These are phyloP conservation scores for Torymus auratus DNA, from an alignment of 2,888 invertebrate species.

Conservation along the genomic window DNA sequence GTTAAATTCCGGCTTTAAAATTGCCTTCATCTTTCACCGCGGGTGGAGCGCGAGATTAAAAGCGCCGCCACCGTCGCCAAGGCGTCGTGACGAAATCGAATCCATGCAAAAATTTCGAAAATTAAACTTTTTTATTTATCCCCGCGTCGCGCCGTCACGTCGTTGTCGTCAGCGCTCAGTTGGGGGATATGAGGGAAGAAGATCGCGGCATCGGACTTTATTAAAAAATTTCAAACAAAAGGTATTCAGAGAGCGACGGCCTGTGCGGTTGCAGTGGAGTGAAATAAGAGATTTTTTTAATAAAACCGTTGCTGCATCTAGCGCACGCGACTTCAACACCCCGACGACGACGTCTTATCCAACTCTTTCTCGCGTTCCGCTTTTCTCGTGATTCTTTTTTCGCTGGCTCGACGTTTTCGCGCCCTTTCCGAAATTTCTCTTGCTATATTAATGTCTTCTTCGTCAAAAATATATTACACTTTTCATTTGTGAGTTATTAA, in stretches of 20 bases:
- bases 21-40: no score
- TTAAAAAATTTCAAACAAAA: constrained; percentile 69
- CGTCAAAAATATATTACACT: no score
- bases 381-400: constrained; percentile 41
- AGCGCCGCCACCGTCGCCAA: no score
- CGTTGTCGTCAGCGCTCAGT: not conserved
- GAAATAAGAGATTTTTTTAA: constrained; percentile 62
- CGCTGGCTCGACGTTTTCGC: not conserved
- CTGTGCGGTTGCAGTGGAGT: constrained; percentile 50
- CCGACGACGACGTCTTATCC: constrained; percentile 15
- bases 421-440: no score
- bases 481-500: no score
- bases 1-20: no score
- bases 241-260: constrained; percentile 61
- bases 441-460: no score
- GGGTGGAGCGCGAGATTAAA: no score
- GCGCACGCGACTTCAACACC: not conserved
- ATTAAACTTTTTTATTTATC: constrained; percentile 30
- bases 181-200: not conserved
- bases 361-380: constrained; percentile 34
- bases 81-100: no score
- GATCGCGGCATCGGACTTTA: constrained; percentile 62
- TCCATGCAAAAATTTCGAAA: constrained; percentile 3
- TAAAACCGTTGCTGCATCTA: constrained; percentile 56
- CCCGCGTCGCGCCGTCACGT: not conserved